Conservation (phyloP, 2,797 vertebrate species). For the Acanthiza pusilla region DNA sequence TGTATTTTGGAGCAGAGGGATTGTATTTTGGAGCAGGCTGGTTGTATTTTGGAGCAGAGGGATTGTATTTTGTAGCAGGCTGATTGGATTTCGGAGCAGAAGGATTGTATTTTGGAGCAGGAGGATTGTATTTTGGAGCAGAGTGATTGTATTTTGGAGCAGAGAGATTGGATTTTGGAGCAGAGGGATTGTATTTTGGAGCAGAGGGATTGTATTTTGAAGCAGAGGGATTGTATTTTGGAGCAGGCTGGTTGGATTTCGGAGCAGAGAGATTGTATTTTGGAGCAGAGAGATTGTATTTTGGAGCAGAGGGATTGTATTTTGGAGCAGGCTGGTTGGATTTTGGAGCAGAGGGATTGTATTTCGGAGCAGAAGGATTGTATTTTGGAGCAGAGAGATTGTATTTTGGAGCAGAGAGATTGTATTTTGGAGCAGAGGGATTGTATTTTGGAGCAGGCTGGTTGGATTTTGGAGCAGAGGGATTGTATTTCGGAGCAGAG, state of each 20-base stretch:
- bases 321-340: neutral
- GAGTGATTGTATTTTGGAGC: too few relatives aligned
- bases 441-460: neutral
- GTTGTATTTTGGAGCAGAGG: too few relatives aligned
- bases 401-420: neutral
- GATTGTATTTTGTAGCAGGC: too few relatives aligned
- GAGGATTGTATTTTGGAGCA: neutral
- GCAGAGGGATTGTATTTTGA: too few relatives aligned
- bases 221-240: too few relatives aligned
- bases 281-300: too few relatives aligned
- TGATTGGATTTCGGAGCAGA: too few relatives aligned
- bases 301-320: too few relatives aligned
- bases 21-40: too few relatives aligned
- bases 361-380: neutral
- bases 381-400: neutral
- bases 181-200: too few relatives aligned
- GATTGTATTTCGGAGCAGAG: neutral
- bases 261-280: neutral
- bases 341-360: neutral
- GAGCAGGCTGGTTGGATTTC: too few relatives aligned
- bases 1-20: neutral
- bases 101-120: too few relatives aligned
- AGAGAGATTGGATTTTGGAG: neutral
- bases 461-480: neutral
- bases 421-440: neutral